Evolutionary conservation across 2,113 vertebrate species (phyloP), one percentile per base, ranked within the genome.

Genomic region (Pyxicephalus adspersus): DNA sequence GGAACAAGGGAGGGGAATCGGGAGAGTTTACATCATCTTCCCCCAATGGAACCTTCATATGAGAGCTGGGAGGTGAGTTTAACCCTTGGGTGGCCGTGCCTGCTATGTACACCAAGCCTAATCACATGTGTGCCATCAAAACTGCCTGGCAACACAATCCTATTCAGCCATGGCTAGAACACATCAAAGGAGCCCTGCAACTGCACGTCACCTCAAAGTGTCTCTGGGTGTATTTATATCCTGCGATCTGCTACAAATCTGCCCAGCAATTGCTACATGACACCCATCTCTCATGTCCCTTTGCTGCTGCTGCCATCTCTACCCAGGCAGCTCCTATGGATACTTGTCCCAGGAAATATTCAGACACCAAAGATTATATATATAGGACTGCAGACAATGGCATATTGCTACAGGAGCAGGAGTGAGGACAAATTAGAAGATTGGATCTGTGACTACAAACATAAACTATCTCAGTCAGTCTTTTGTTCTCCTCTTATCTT

Each of bases 21-120:
- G 51, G 4, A 66, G 80, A 89, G 93, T 93, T 95, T 92, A 95
- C 93, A 93, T 95, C 94, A 95, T 95, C 92, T 89, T 87, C 85
- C 93, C 91, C 92, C 92, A 86, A 88, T 90, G 90, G 91, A 93
- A 51, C 68, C 25, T 45, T 57, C 54, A 73, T 77, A 73, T 55
- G 83, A 79, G 80, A 63, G 72, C 83, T 51, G 85, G 89, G 84
- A 85, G 83, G 85, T 85, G 83, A 85, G 84, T 83, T 92, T 93
- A 92, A 93, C 92, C 89, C 86, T 86, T 91, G 72, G 50, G 7
- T 26, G 60, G 1, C 80, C 11, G 6, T 19, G 78, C 3, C 25
- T 50, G 65, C 66, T 20, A 7, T 31, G 57, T 34, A 17, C 8
- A 6, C 23, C 11, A 55, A n/a, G 65, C 7, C 31, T 72, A 6